Percentiles rank a stretch among this genome's conserved stretches.
Conservation (phyloP, 1,140 invertebrate genomes). For the Hestina assimilis region DNA sequence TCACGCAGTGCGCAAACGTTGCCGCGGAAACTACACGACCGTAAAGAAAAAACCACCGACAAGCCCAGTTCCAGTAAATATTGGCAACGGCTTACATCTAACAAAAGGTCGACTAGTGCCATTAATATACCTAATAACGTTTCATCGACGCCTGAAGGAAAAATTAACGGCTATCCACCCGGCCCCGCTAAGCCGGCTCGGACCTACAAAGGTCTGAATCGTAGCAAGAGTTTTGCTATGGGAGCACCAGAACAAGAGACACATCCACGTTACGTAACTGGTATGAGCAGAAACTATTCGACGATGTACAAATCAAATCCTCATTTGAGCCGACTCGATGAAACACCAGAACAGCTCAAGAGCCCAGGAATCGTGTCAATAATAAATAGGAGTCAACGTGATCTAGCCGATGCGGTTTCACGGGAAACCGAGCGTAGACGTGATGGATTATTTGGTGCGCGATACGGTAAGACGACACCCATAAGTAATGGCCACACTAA, state of each 20-base stretch:
- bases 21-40: conserved; percentile 83
- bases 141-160: conserved; percentile 70
- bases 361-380: conserved; percentile 91
- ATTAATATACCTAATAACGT: conserved; percentile 88
- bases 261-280: conserved; percentile 67
- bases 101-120: conserved; percentile 81
- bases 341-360: conserved; percentile 86
- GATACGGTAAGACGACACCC: conserved; percentile 78
- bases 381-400: conserved; percentile 88
- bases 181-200: conserved; percentile 85
- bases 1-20: conserved; percentile 86
- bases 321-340: conserved; percentile 83
- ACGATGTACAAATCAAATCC: conserved; percentile 87
- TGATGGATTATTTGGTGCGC: conserved; percentile 74
- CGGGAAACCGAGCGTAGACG: conserved; percentile 72
- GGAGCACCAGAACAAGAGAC: conserved; percentile 78
- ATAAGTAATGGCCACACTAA: conserved; percentile 70
- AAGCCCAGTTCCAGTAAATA: conserved; percentile 70
- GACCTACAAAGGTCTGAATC: conserved; percentile 86
- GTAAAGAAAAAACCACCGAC: conserved; percentile 72
- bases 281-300: conserved; percentile 69
- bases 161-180: conserved; percentile 71
- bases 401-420: conserved; percentile 80
- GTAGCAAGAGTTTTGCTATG: conserved; percentile 92
- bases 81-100: conserved; percentile 76